These are phyloP conservation scores for Cyprinodon tularosa DNA, from an alignment of 2,113 vertebrate species.

Conservation along the genomic window DNA sequence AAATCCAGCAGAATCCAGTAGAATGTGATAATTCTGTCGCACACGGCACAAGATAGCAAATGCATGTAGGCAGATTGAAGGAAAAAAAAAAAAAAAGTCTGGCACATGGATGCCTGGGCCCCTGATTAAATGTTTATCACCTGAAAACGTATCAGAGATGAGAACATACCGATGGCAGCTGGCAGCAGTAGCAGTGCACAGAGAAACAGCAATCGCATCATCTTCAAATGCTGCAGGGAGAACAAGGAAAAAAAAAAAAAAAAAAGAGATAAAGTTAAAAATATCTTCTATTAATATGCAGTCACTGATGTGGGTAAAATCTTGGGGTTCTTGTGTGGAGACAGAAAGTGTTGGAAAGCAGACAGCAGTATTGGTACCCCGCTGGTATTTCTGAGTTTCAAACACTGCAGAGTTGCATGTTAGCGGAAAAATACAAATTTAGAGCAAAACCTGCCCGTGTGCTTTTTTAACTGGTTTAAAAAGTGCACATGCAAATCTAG, in stretches of 20 bases:
- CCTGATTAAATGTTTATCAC: conserved; percentile 72
- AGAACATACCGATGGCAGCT: conserved; percentile 73
- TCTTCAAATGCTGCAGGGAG: conserved; percentile 75
- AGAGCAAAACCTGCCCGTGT: conserved; percentile 6
- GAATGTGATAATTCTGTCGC: conserved; percentile 11
- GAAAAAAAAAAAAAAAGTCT: conserved; percentile 51
- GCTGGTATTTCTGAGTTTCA: conserved; percentile 30
- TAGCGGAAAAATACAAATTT: conserved; percentile 57
- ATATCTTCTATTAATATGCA: conserved; percentile 64
- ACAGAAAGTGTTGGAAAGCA: conserved; percentile 39
- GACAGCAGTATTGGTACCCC: conserved; percentile 44
- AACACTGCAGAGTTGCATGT: conserved; percentile 27
- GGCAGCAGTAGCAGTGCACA: conserved; percentile 77
- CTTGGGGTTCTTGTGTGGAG: conserved; percentile 52
- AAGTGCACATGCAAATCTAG: conserved; percentile 25
- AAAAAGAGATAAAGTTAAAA: conserved; percentile 50
- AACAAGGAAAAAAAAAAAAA: conserved; percentile 11
- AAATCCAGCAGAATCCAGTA: conserved; percentile 1
- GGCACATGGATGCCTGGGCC: conserved; percentile 15
- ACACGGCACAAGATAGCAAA: conserved; percentile 12
- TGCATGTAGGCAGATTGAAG: conserved; percentile 31
- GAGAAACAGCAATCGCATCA: conserved; percentile 80
- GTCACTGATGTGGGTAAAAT: conserved; percentile 52
- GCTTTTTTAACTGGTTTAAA: conserved; percentile 25
- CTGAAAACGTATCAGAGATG: conserved; percentile 50